A percentile compares a stretch with the other conserved stretches of the same genome.
phyloP scores from a whole-genome alignment of 2,113 vertebrate genomes.

The Pelvicachromis taeniatus region DNA sequence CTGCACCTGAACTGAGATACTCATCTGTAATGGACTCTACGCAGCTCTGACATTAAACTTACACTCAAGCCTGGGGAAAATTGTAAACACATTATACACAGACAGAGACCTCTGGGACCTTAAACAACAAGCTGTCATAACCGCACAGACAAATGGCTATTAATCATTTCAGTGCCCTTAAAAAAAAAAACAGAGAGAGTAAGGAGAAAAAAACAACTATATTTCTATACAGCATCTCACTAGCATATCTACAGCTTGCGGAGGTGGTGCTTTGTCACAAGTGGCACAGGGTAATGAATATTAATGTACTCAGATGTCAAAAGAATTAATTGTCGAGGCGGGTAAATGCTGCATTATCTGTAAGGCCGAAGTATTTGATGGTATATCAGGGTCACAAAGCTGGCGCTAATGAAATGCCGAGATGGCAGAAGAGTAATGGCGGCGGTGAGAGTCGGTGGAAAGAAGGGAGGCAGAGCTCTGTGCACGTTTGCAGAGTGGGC shows the following conservation, averaged over 20 bases:
- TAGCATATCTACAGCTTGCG: conserved; percentile 12
- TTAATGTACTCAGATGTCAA: conserved; percentile 79
- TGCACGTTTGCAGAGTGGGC: neutral
- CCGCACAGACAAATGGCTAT: conserved; percentile 7
- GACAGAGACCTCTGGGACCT: neutral
- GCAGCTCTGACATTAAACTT: neutral
- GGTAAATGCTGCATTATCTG: conserved; percentile 76
- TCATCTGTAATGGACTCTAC: neutral
- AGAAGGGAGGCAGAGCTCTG: conserved; percentile 1
- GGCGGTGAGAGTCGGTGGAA: conserved; percentile 32
- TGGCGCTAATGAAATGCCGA: conserved; percentile 71
- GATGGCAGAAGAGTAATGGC: conserved; percentile 59
- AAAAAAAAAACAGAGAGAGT: neutral
- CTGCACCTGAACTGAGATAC: neutral
- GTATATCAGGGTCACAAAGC: conserved; percentile 71
- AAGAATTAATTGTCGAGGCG: conserved; percentile 80
- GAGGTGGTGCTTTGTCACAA: conserved; percentile 68
- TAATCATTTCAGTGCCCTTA: conserved; percentile 34
- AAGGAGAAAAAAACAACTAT: neutral
- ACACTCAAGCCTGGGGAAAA: neutral
- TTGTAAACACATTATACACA: neutral
- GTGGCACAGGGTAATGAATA: conserved; percentile 82
- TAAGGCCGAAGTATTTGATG: conserved; percentile 67
- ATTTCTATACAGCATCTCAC: conserved; percentile 17
- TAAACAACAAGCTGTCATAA: neutral